Evolutionary conservation across 1,140 invertebrate genomes (phyloP).

Genomic region (Cryptotermes secundus): DNA sequence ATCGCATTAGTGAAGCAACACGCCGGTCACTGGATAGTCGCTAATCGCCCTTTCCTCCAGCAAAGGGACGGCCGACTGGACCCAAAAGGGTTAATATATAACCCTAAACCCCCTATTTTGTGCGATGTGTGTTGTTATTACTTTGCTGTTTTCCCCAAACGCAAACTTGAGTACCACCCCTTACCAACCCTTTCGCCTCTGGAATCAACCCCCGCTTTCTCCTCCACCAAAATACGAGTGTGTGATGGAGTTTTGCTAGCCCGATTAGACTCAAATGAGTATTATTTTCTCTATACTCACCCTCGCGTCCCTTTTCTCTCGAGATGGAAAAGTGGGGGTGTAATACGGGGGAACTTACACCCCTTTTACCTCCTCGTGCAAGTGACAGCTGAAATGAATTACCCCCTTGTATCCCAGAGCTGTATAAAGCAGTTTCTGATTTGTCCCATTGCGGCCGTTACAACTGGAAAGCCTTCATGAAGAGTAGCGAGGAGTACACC

Average conservation of each 20-base stretch:
- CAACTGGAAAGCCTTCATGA: background rate
- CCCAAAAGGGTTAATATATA: slow-evolving; percentile 32
- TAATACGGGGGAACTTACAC: background rate
- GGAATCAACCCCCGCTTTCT: too few species aligned
- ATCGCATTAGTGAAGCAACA: slow-evolving; percentile 27
- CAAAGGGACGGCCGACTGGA: background rate
- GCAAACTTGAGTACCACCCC: slow-evolving; percentile 14
- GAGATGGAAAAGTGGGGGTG: background rate
- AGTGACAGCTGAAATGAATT: slow-evolving; percentile 27
- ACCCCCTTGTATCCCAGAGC: slow-evolving; percentile 21
- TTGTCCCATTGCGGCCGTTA: slow-evolving; percentile 20
- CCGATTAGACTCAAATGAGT: slow-evolving; percentile 29
- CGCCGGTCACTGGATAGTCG: background rate
- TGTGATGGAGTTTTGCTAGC: slow-evolving; percentile 26
- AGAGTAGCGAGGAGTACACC: slow-evolving; percentile 11
- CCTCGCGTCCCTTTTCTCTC: slow-evolving; percentile 7
- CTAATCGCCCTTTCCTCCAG: slow-evolving; percentile 23
- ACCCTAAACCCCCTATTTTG: slow-evolving; percentile 4
- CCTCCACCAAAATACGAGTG: too few species aligned
- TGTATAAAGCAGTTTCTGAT: slow-evolving; percentile 26
- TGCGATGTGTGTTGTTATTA: slow-evolving; percentile 26
- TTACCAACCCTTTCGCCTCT: background rate
- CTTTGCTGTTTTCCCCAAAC: slow-evolving; percentile 27
- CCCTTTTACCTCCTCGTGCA: slow-evolving; percentile 13
- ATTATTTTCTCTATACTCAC: slow-evolving; percentile 20